Conservation (phyloP, 2,113 vertebrate genomes). For the Triplophysa dalaica region DNA sequence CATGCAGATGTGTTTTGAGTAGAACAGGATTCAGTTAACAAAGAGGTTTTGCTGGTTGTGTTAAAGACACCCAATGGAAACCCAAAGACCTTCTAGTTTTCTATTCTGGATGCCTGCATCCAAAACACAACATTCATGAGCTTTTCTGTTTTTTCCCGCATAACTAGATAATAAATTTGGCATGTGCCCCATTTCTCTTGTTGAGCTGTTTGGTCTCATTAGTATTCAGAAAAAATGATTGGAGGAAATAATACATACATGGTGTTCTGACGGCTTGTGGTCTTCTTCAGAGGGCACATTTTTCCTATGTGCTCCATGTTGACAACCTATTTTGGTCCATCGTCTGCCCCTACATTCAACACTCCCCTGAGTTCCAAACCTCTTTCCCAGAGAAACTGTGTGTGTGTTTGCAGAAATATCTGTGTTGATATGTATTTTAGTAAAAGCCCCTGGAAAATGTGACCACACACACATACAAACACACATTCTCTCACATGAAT, state of each 20-base stretch:
- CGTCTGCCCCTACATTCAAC: constrained; percentile 63
- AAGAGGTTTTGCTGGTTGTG: too few relatives aligned
- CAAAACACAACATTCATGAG: too few relatives aligned
- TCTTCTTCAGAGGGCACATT: constrained; percentile 55
- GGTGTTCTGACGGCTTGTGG: constrained; percentile 9
- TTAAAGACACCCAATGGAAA: too few relatives aligned
- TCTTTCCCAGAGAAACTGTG: constrained; percentile 71
- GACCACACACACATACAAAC: constrained; percentile 47
- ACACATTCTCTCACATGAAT: constrained; percentile 58
- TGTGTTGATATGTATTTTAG: background rate
- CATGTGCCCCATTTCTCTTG: too few relatives aligned
- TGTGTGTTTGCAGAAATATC: constrained; percentile 50
- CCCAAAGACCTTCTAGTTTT: too few relatives aligned
- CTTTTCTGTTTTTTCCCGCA: too few relatives aligned
- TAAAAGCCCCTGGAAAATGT: background rate
- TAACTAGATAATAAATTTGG: too few relatives aligned
- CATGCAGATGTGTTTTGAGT: too few relatives aligned
- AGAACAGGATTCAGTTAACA: too few relatives aligned
- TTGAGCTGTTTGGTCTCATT: too few relatives aligned
- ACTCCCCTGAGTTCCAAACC: constrained; percentile 63
- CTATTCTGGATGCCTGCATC: too few relatives aligned
- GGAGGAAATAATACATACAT: background rate
- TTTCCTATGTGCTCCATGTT: constrained; percentile 58
- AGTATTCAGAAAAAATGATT: too few relatives aligned
- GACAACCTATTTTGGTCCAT: constrained; percentile 62